Base-by-base conservation (phyloP, 1,140 invertebrate genomes). In the Bombus ignitus region DNA sequence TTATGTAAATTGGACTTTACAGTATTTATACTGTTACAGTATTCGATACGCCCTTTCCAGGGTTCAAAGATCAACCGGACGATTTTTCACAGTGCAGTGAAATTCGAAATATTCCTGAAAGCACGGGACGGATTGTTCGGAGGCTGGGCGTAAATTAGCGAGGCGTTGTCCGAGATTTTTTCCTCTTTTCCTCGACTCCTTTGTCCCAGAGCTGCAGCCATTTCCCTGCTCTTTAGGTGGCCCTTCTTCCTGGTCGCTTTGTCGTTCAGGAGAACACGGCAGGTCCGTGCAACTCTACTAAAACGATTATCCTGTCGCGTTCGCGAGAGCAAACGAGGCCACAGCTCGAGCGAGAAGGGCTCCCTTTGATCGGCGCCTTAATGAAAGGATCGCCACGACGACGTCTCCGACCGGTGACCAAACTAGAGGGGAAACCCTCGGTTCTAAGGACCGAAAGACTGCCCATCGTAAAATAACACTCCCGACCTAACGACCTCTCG, bases 391-490 rank as follows among this genome's bases (percentile, higher is more conserved):
- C 76, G 47, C 32, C 53, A 44, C 72, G 72, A n/a, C 73, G 28
- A 65, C 28, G 79, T 78, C 72, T 77, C 76, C 65, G 35, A 18
- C 10, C 32, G 53, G n/a, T 66, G 75, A 80, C 37, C 53, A 80
- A 79, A 83, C 78, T 70, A 62, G 53, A 68, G 81, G 59, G 66
- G n/a, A 47, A 37, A 37, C 3, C 25, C 12, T 15, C n/a, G 62
- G 62, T 59, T 75, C 74, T 22, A 39, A 47, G 39, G n/a, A n/a
- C 57, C 77, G 62, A 57, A 70, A 59, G 37, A 57, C 78, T 79
- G 68, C 37, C 62, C 86, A 77, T 81, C 85, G 87, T 89, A 79
- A 91, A 89, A 89, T 86, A 87, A 91, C 83, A 82, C 83, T 57
- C 53, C 65, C 66, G 75, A 78, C 78, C 73, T 83, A 83, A 91